Evolutionary conservation across 2,888 invertebrate genomes (phyloP).

Genomic region (Panopea generosa): DNA sequence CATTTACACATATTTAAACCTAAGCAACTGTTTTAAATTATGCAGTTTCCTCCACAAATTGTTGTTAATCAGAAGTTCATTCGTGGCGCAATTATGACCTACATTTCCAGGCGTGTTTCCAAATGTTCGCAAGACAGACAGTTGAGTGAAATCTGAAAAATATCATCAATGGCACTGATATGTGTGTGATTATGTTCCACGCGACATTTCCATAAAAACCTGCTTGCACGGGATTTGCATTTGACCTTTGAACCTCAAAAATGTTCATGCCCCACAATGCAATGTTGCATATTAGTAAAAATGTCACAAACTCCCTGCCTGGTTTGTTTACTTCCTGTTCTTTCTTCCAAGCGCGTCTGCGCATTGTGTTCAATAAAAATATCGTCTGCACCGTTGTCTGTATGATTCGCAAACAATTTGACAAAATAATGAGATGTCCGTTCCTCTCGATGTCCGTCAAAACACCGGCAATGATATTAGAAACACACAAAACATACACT

Average conservation of each 20-base stretch:
- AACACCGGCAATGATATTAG: conserved; percentile 97
- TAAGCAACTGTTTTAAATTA: too few species aligned
- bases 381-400: conserved; percentile 97
- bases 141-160: conserved; percentile 98
- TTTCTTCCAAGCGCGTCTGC: conserved; percentile 94
- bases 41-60: too few species aligned
- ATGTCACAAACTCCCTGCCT: conserved; percentile 97
- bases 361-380: conserved; percentile 96
- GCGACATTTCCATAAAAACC: conserved; percentile 96
- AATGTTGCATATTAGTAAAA: conserved; percentile 97
- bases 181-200: conserved; percentile 96
- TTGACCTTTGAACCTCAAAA: conserved; percentile 93
- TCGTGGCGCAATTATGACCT: not conserved
- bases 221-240: conserved; percentile 96
- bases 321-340: conserved; percentile 98
- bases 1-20: too few species aligned
- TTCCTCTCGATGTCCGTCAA: conserved; percentile 91
- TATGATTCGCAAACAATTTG: conserved; percentile 93
- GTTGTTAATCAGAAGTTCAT: not conserved
- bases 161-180: conserved; percentile 96
- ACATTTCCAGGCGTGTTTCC: conserved; percentile 93
- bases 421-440: conserved; percentile 94
- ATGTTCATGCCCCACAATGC: conserved; percentile 99
- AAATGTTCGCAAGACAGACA: conserved; percentile 97
- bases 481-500: conserved; percentile 95